Percentiles rank a stretch among this genome's conserved stretches.
These are phyloP conservation scores for Eurytoma adleriae DNA, from an alignment of 2,888 invertebrate species.

Conservation along the genomic window DNA sequence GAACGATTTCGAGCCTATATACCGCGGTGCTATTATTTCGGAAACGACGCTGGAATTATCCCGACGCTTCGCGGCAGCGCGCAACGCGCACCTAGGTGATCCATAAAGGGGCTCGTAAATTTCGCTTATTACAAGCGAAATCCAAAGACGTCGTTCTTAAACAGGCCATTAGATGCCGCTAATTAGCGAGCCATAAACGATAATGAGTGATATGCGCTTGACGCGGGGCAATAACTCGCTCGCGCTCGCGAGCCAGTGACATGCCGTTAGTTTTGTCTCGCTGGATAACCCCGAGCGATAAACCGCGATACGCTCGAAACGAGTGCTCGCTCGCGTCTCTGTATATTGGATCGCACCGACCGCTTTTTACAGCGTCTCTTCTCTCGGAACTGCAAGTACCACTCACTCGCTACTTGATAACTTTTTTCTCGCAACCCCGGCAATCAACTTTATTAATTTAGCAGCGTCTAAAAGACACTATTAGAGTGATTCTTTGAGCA, in stretches of 20 bases:
- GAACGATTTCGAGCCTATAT: neutral
- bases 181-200: conserved; percentile 74
- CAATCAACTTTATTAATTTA: no score
- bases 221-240: conserved; percentile 61
- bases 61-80: neutral
- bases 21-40: conserved; percentile 14
- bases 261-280: conserved; percentile 74
- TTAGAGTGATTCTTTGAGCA: no score
- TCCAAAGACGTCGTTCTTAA: conserved; percentile 50
- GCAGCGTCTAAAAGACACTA: no score
- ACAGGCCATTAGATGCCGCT: conserved; percentile 65
- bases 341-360: neutral
- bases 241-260: conserved; percentile 64
- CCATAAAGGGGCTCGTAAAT: conserved; percentile 55
- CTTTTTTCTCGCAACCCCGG: no score
- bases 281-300: conserved; percentile 73
- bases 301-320: conserved; percentile 60
- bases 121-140: conserved; percentile 48
- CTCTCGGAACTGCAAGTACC: no score
- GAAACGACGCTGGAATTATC: conserved; percentile 27
- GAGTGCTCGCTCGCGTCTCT: conserved; percentile 21
- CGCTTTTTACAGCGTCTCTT: no score
- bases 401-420: no score
- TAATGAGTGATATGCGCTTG: conserved; percentile 73
- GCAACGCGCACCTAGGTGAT: conserved; percentile 18